Evolutionary conservation across 2,888 invertebrate species (phyloP), one percentile per base, ranked within the genome.

Genomic region (Acleris sparsana): DNA sequence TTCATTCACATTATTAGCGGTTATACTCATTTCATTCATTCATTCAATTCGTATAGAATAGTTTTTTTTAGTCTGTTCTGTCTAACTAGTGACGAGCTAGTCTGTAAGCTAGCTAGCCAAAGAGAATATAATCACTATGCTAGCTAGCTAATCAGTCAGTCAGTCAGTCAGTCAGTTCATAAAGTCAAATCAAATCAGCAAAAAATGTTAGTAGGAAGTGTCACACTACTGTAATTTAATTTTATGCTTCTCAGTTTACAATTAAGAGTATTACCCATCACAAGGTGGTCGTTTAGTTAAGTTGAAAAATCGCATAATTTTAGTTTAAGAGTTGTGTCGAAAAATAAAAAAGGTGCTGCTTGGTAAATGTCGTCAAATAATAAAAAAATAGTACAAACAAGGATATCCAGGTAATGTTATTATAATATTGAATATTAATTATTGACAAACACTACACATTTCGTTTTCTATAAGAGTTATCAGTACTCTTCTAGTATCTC

Each of bases 341-440:
- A 43, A 59, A 60, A 55, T 59, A 49, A 44, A 44, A 44, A 53
- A 62, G 20, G 55, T 64, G 49, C 53, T 39, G 64, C 2, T 60
- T 60, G 22, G 53, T 64, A 64, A 64, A 64, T 64, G 59, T 55
- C 58, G 53, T 53, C 55, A 64, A 64, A 64, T 49, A 64, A 48
- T 43, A 59, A 60, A 39, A 64, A 60, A 53, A 22, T 55, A 29
- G 20, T 49, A 29, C 53, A 59, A 53, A 64, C 49, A 55, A 48
- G 53, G 22, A 64, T 44, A 49, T 25, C 11, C 59, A 60, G 64
- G 64, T 64, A 64, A 25, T 9, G 2, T 49, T 62, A 43, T 20
- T 22, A 48, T 55, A 17, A 53, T 33, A 33, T 9, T 33, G 5
- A 33, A 3, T 13, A 39, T 3, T 39, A 39, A 39, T 13, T 39